Evolutionary conservation across 35 echinoderm and acorn worm species (phyloP).

Genomic region (Patiria miniata): DNA sequence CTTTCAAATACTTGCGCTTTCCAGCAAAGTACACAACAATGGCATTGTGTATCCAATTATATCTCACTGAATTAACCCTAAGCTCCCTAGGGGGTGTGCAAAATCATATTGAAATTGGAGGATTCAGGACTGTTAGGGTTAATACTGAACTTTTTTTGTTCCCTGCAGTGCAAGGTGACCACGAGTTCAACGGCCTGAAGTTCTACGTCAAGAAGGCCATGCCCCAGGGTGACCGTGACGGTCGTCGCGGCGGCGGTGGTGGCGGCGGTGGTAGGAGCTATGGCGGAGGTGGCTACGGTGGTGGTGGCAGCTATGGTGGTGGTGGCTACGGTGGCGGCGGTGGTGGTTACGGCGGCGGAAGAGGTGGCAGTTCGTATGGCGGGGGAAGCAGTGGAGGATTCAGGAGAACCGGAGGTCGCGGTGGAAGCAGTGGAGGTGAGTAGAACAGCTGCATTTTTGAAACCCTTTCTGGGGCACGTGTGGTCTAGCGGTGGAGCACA

Average conservation of each 20-base stretch:
- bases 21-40: no score
- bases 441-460: not conserved
- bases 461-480: no score
- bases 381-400: not conserved
- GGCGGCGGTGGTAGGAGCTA: not conserved
- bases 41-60: no score
- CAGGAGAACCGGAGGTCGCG: not conserved
- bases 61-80: no score
- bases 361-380: not conserved
- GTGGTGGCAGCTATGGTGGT: not conserved
- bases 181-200: not conserved
- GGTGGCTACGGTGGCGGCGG: not conserved
- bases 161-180: not conserved
- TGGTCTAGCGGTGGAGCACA: no score
- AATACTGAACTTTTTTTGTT: not conserved
- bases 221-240: not conserved
- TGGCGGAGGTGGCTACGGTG: not conserved
- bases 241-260: not conserved
- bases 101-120: no score
- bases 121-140: no score
- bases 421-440: slow-evolving; percentile 2
- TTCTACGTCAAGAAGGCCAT: slow-evolving; percentile 21
- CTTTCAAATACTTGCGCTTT: no score
- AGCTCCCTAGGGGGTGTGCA: no score
- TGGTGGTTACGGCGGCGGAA: not conserved